Percentiles rank a stretch among this genome's conserved stretches.
Evolutionary conservation across 2,113 vertebrate species (phyloP).

Genomic region (Charina bottae): DNA sequence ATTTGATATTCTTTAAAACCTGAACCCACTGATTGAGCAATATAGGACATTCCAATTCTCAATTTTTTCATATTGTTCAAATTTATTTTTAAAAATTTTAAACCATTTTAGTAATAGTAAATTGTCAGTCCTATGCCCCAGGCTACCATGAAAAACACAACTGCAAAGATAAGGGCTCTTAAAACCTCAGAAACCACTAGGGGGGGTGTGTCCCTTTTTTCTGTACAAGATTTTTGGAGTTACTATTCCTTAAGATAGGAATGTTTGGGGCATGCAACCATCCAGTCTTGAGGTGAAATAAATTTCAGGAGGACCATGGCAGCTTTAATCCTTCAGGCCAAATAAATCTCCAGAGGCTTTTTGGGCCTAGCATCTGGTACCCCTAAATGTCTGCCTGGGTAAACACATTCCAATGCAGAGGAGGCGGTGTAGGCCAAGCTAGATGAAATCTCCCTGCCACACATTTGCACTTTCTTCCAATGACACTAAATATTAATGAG

Average conservation of each 20-base stretch:
- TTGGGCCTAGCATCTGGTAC: not conserved
- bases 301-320: not conserved
- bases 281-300: not conserved
- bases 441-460: not conserved
- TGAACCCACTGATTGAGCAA: not conserved
- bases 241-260: not conserved
- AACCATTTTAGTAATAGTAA: not conserved
- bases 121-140: not conserved
- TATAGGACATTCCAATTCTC: not conserved
- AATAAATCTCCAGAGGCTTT: not conserved
- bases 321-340: not conserved
- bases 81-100: not conserved
- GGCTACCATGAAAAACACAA: not conserved
- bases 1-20: not conserved
- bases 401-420: constrained; percentile 27
- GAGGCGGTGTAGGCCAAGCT: not conserved
- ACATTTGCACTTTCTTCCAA: constrained; percentile 18
- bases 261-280: not conserved
- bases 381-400: not conserved
- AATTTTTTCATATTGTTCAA: not conserved
- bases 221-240: not conserved
- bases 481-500: constrained; percentile 58
- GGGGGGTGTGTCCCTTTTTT: not conserved
- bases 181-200: not conserved
- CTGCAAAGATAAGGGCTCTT: not conserved